Percentiles rank a stretch among this genome's conserved stretches.
These are phyloP conservation scores for Dasyurus viverrinus DNA, from an alignment of 2,113 vertebrate genomes.

Conservation along the genomic window DNA sequence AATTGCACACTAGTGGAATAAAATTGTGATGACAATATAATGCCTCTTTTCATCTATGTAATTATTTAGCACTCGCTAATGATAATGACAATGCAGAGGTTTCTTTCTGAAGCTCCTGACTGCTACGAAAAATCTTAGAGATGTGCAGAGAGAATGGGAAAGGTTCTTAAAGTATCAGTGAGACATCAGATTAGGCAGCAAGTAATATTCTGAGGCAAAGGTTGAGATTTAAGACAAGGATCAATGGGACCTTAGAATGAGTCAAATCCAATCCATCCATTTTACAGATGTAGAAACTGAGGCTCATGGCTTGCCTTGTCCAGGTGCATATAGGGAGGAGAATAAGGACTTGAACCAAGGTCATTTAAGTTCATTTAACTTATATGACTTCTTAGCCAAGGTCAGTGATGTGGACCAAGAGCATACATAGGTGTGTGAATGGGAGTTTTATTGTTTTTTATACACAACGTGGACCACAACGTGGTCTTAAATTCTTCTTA, in stretches of 20 bases:
- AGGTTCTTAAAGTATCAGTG: neutral
- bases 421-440: no score
- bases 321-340: neutral
- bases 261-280: neutral
- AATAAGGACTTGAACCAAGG: neutral
- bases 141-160: neutral
- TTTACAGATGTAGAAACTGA: neutral
- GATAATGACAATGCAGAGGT: neutral
- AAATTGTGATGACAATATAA: slow-evolving; percentile 10
- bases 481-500: no score
- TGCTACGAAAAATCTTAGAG: neutral
- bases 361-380: no score
- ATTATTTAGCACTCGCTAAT: slow-evolving; percentile 1
- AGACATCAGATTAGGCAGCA: neutral
- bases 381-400: no score
- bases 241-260: neutral
- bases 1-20: neutral
- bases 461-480: no score
- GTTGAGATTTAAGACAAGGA: neutral
- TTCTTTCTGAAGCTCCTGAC: neutral
- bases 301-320: neutral
- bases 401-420: no score
- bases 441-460: no score
- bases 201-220: neutral
- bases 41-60: slow-evolving; percentile 9